These are phyloP conservation scores for Aspidoscelis tigris DNA, from an alignment of 2,113 vertebrate species.

Conservation along the genomic window DNA sequence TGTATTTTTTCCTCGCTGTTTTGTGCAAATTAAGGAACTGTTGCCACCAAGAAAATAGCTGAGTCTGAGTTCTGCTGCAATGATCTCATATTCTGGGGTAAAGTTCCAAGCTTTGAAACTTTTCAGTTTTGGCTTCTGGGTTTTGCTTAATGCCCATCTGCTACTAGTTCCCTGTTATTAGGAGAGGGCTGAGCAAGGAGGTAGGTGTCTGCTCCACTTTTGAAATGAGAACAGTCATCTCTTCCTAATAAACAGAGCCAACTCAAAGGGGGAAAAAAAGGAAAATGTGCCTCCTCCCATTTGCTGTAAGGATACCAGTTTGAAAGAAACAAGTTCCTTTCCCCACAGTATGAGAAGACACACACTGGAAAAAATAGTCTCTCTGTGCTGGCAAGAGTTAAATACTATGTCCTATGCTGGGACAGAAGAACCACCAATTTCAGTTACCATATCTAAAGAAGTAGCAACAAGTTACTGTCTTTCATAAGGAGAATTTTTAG, in stretches of 20 bases:
- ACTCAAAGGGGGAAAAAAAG: neutral
- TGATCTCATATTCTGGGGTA: conserved; percentile 37
- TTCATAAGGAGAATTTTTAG: neutral
- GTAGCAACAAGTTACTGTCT: neutral
- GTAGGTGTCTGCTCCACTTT: conserved; percentile 14
- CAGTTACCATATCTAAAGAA: neutral
- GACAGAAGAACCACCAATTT: no score
- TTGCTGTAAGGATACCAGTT: neutral
- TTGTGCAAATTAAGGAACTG: conserved; percentile 21
- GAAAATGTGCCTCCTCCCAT: no score
- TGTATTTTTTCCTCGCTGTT: conserved; percentile 21
- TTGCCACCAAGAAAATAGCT: conserved; percentile 29
- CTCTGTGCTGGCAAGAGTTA: no score
- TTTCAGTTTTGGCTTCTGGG: conserved; percentile 43
- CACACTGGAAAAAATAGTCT: no score
- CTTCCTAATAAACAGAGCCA: neutral
- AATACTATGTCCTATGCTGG: neutral
- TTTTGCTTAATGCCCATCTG: conserved; percentile 32
- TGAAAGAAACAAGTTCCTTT: neutral
- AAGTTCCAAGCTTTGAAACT: conserved; percentile 58
- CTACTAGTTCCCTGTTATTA: conserved; percentile 33
- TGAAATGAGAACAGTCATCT: neutral
- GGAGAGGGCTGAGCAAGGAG: conserved; percentile 50
- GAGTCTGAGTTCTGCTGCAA: conserved; percentile 22
- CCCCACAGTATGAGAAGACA: no score